A percentile compares a stretch with the other conserved stretches of the same genome.
phyloP scores from a whole-genome alignment of 92 coral and sea anemone species.

The Palythoa caribaeorum region DNA sequence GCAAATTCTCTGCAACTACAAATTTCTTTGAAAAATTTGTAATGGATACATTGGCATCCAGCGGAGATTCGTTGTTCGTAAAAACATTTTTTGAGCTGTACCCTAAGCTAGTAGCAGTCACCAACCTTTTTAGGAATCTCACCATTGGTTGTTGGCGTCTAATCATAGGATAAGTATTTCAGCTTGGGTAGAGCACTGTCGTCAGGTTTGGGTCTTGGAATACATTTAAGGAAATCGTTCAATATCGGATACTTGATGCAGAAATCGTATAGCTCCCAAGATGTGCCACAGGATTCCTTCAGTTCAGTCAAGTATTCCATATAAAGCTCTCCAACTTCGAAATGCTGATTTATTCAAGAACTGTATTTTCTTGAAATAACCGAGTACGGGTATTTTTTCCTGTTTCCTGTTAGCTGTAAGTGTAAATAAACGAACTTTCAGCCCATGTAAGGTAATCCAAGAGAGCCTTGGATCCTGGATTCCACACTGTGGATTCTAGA shows the following conservation, averaged over 20 bases:
- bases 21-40: conserved; percentile 21
- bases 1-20: not conserved
- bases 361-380: conserved; percentile 16
- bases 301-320: conserved; percentile 2
- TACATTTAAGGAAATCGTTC: not conserved
- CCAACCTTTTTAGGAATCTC: not conserved
- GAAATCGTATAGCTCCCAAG: not conserved
- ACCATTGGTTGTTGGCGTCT: not conserved
- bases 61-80: conserved; percentile 6
- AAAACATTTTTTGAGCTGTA: conserved; percentile 20
- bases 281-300: not conserved
- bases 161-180: not conserved
- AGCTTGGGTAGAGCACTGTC: too few relatives aligned
- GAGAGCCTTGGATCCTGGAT: too few relatives aligned
- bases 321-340: conserved; percentile 20
- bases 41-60: not conserved
- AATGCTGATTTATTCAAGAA: not conserved
- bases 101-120: conserved; percentile 9
- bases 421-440: conserved; percentile 21
- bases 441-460: too few relatives aligned
- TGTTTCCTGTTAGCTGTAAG: conserved; percentile 37
- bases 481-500: too few relatives aligned
- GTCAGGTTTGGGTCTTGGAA: conserved; percentile 20
- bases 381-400: not conserved
- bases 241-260: not conserved